Evolutionary conservation across 92 coral and sea anemone genomes (phyloP), one percentile per base, ranked within the genome.

Genomic region (Paragorgia papillata): DNA sequence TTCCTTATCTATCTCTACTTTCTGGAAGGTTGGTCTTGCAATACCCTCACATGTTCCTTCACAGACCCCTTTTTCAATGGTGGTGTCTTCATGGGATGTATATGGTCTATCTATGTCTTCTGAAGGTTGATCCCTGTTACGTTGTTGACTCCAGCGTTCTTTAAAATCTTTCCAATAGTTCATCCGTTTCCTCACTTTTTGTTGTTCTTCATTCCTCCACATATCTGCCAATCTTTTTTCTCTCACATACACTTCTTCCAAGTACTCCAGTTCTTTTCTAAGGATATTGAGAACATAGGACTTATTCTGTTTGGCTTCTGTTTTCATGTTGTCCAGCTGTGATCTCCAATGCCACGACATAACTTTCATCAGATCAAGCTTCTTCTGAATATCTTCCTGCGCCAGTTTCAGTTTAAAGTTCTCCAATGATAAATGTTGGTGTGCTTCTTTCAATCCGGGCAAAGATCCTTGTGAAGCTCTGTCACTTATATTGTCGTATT

Each of bases 291-390:
- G 49, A 19, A 71, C 78, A 33, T 71, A 19, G 28, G 62, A 50
- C 51, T 33, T 53, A 19, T 71, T 71, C 20, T 48, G 21, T 20
- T 53, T 31, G 10, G 57, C 48, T 19, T 54, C 41, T 32, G 57
- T 27, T 22, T 33, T 71, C 21, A 71, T 7, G 5, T 71, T 53
- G 20, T 71, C 78, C 19, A 71, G 31, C 41, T 71, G 78, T 29
- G 64, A 57, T 18, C 97, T 82, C 90, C 97, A 85, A 67, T 82
- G 84, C 96, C 99, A 89, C 2, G 96, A 91, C 99, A 95, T 95
- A 13, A 86, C 80, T 71, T 91, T 95, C 63, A 89, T 91, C 39
- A 87, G 30, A 15, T 92, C 96, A 27, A 95, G 81, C 8, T 90
- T 86, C 61, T 91, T 88, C 69, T 87, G 87, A 2, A 86, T 48